Evolutionary conservation across 2,888 invertebrate genomes (phyloP).

Genomic region (Nymphalis urticae): DNA sequence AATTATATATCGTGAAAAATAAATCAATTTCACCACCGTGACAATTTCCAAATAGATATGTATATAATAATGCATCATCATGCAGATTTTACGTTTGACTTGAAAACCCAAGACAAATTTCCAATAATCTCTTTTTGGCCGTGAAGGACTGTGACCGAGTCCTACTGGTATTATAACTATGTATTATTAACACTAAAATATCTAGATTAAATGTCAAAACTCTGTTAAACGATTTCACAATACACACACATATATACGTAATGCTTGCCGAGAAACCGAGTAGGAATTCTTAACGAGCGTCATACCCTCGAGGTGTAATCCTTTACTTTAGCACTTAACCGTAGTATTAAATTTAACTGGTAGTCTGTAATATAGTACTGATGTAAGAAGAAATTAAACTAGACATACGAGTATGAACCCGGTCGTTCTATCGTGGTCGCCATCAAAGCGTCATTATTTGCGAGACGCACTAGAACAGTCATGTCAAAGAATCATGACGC

Average conservation of each 20-base stretch:
- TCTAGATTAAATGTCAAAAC: neutral
- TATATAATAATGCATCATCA: too few species aligned
- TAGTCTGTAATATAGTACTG: conserved; percentile 58
- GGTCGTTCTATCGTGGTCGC: conserved; percentile 43
- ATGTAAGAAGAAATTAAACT: conserved; percentile 51
- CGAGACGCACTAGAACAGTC: conserved; percentile 34
- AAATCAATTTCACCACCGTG: too few species aligned
- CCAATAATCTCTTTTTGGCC: too few species aligned
- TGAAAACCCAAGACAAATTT: too few species aligned
- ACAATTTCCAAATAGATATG: too few species aligned
- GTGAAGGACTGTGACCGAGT: too few species aligned
- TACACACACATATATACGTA: conserved; percentile 14
- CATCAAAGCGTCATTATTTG: conserved; percentile 43
- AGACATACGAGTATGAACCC: conserved; percentile 48
- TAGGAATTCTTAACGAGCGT: conserved; percentile 52
- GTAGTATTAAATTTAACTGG: conserved; percentile 59
- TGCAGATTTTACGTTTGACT: too few species aligned
- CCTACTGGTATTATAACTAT: too few species aligned
- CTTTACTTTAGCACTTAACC: conserved; percentile 45
- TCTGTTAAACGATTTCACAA: conserved; percentile 13
- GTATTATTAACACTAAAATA: neutral
- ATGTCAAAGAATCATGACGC: conserved; percentile 52
- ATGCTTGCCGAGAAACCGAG: conserved; percentile 38
- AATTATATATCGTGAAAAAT: too few species aligned
- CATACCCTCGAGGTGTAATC: conserved; percentile 50